Base-by-base conservation (phyloP, 2,888 invertebrate genomes). In the Pristionchus exspectatus region DNA sequence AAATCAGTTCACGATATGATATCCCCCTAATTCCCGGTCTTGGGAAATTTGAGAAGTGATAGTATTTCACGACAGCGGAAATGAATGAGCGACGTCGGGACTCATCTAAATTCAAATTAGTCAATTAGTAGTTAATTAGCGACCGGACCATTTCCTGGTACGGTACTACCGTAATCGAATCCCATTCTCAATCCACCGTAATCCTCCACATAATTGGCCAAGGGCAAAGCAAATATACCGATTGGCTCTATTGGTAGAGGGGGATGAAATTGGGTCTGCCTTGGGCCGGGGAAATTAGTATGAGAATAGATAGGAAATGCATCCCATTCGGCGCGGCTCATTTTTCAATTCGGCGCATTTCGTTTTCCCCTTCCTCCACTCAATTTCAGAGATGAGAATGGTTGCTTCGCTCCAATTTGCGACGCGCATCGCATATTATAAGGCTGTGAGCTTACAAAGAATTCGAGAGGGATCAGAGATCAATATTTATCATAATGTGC, bases 351-450 rank as follows among this genome's bases (percentile, higher is more conserved):
- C 81, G 50, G n/a, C 77, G 38, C n/a, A 63, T 63, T 63, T 63
- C 63, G 21, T 24, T 10, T 63, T 63, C 24, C 63, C 44, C 44
- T 50, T 16, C n/a, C 24, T 21, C 44, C 50, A 18, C 81, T 81
- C 81, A 81, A 81, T 81, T 81, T 81, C 81, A n/a, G 27, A 50
- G 81, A 81, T 81, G 81, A 81, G 81, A 81, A 81, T 81, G 74
- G 74, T 38, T 24, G 38, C 33, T 16, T 72, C 44, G 44, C 69
- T 74, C 74, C 38, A 74, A 74, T 74, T 74, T n/a, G 33, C 2
- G 81, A 50, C n/a, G n/a, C n/a, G 16, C 81, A 54, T 50, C 50
- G 54, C 81, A 81, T 54, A 81, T 81, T 54, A 81, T 81, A 24
- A 16, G 30, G 69, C 74, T 74, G 38, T 33, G 38, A 38, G 18